Evolutionary conservation across 2,113 vertebrate species (phyloP).

Genomic region (Leptodactylus fuscus): DNA sequence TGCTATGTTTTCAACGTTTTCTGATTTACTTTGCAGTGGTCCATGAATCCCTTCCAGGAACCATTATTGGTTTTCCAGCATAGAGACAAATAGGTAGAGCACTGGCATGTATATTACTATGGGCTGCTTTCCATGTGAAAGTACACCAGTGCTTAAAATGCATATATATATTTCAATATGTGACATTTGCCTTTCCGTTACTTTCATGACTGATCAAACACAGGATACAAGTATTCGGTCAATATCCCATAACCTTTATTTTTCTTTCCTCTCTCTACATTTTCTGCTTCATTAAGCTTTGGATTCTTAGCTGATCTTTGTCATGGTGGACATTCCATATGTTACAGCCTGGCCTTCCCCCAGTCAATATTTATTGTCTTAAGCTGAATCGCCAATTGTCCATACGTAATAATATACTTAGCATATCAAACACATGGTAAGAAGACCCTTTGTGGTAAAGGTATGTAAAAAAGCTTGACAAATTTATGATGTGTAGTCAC

Average conservation of each 20-base stretch:
- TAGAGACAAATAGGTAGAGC: neutral
- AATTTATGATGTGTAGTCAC: neutral
- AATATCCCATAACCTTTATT: constrained; percentile 20
- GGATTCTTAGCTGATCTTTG: neutral
- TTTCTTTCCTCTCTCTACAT: neutral
- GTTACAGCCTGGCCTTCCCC: neutral
- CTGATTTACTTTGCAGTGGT: too few relatives aligned
- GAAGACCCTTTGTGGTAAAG: neutral
- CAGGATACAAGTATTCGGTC: neutral
- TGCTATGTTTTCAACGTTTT: too few relatives aligned
- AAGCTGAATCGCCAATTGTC: neutral
- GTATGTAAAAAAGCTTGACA: neutral
- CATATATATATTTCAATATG: neutral
- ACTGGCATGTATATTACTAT: neutral
- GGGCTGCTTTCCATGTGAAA: neutral
- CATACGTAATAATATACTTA: neutral
- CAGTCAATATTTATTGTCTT: neutral
- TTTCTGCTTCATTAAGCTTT: constrained; percentile 2
- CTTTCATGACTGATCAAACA: constrained; percentile 16
- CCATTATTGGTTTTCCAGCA: neutral
- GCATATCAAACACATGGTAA: neutral
- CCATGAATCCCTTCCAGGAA: too few relatives aligned
- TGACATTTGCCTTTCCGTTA: constrained; percentile 21
- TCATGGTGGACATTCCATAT: neutral
- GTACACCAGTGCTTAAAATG: neutral